A percentile compares a stretch with the other conserved stretches of the same genome.
Evolutionary conservation across 2,888 invertebrate species (phyloP).

Genomic region (Epistrophe grossulariae): DNA sequence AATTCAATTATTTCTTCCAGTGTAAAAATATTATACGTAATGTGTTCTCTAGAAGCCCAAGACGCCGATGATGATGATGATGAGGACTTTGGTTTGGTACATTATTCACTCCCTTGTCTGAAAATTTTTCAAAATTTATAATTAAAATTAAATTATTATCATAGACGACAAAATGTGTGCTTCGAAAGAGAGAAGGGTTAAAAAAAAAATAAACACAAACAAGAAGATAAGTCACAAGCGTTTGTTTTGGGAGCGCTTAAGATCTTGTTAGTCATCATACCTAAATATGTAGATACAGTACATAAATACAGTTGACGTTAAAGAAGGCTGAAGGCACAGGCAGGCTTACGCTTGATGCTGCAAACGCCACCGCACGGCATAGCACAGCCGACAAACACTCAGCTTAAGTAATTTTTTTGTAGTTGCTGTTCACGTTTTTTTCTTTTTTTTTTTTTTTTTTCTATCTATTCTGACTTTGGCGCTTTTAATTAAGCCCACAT

Average conservation of each 20-base stretch:
- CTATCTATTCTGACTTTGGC: conserved; percentile 50
- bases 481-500: conserved; percentile 75
- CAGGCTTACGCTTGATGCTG: neutral
- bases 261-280: conserved; percentile 63
- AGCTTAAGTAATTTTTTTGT: conserved; percentile 2
- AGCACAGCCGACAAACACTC: neutral
- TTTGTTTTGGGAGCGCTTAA: conserved; percentile 61
- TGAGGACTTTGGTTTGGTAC: conserved; percentile 30
- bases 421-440: neutral
- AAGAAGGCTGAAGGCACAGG: conserved; percentile 36
- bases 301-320: conserved; percentile 37
- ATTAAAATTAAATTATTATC: conserved; percentile 66
- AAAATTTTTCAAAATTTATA: conserved; percentile 47
- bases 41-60: neutral
- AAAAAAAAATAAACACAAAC: neutral
- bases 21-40: neutral
- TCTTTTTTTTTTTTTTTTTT: neutral
- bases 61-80: neutral
- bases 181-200: conserved; percentile 36
- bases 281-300: neutral
- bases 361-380: too few species aligned
- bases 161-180: conserved; percentile 4
- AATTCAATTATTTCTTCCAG: neutral
- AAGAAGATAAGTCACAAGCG: conserved; percentile 39
- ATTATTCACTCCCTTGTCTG: conserved; percentile 67